Base-by-base conservation (phyloP, 2,797 vertebrate genomes). In the Austrolebias charrua region DNA sequence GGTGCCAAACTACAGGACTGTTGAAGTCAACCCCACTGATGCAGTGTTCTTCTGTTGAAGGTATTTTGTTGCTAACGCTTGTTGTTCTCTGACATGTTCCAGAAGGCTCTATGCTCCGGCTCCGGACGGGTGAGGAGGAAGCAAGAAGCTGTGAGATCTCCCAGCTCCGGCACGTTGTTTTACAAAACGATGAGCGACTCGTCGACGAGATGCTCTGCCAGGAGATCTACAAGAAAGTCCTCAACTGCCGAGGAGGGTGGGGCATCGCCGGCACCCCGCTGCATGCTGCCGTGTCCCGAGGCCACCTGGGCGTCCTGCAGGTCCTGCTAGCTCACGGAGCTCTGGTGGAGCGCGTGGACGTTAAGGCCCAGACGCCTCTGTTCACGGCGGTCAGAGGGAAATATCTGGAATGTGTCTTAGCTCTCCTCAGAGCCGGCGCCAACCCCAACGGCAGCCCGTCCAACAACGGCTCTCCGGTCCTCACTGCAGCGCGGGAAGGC, bases 361-460 rank as follows among this genome's bases (percentile, higher is more conserved):
- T 96, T 46, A 98, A 98, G 79, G 96, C 96, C 0, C 96, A 98
- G 84, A 98, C 96, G 0, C 96, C 96, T 0, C 93, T 98, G 31
- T 98, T 98, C 14, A 89, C 92, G 0, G 96, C 96, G 0, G 96
- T 97, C 11, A 94, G 92, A 45, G 93, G 94, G 0, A 95, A 95
- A 38, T 95, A 98, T 83, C 79, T 91, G 13, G 93, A 94, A 35
- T 98, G 96, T 2, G 96, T 96, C 33, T 83, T 88, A 35, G 83
- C 84, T 1, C 94, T 98, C 40, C 92, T 98, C 44, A 73, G 91
- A 2, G 95, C 96, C 0, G 96, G 96, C 0, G 95, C 96, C 38
- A 88, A 91, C 78, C 96, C 96, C 7, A 77, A 86, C 0, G 96
- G 96, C 16, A 96, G 92, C 75, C 62, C 87, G 1, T 87, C 94